Evolutionary conservation across 2,113 vertebrate species (phyloP).

Genomic region (Sus scrofa): DNA sequence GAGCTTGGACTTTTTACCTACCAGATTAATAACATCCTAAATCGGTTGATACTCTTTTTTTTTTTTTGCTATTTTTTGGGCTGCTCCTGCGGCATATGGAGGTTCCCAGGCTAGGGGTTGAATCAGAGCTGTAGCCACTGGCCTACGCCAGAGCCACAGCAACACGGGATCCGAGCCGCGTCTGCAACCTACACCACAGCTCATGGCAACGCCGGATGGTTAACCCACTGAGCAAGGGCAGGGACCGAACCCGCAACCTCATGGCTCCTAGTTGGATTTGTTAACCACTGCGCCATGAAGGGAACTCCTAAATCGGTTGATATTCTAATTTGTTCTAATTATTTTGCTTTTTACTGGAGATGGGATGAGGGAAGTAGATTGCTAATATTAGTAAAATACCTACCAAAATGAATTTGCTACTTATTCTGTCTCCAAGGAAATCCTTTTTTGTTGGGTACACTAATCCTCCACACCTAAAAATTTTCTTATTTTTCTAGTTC

Average conservation of each 20-base stretch:
- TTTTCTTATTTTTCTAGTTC: not conserved
- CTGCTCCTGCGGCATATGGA: too few species aligned
- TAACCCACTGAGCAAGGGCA: too few species aligned
- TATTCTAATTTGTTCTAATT: not conserved
- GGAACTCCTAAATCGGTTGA: not conserved
- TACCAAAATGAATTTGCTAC: not conserved
- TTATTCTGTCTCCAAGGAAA: not conserved
- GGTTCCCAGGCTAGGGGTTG: too few species aligned
- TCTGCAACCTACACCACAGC: too few species aligned
- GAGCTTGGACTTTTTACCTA: not conserved
- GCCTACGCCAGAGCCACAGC: too few species aligned
- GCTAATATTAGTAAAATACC: not conserved
- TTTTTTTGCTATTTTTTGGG: too few species aligned
- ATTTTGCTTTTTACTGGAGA: not conserved
- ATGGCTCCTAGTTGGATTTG: too few species aligned
- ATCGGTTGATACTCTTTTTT: not conserved
- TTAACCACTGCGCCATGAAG: too few species aligned
- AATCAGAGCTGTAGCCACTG: too few species aligned
- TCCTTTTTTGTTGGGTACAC: not conserved
- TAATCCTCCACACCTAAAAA: not conserved
- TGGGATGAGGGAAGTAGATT: not conserved
- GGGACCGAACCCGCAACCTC: too few species aligned
- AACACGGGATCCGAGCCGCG: too few species aligned
- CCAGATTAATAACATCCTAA: not conserved
- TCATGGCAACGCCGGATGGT: too few species aligned